Evolutionary conservation across 2,888 invertebrate genomes (phyloP).

Genomic region (Hydropsyche betteni): DNA sequence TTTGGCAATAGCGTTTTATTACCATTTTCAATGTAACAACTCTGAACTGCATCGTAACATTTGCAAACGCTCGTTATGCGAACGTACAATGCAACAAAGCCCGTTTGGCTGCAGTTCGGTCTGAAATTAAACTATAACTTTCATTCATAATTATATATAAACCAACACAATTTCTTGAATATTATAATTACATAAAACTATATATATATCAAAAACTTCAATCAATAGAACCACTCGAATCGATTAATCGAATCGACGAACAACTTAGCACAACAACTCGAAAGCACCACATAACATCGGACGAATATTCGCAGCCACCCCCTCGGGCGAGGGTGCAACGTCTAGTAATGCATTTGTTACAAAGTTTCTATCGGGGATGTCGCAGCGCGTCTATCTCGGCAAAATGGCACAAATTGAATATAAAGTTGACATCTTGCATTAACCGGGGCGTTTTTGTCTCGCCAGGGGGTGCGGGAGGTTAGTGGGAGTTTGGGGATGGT

Average conservation of each 20-base stretch:
- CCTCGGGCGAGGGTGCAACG: background rate
- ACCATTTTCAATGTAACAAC: conserved; percentile 17
- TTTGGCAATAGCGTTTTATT: conserved; percentile 5
- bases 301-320: background rate
- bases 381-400: conserved; percentile 22
- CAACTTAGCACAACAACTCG: too few species aligned
- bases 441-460: conserved; percentile 8
- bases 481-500: background rate
- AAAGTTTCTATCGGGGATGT: conserved; percentile 15
- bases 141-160: too few species aligned
- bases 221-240: too few species aligned
- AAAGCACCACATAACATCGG: too few species aligned
- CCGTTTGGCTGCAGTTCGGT: too few species aligned
- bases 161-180: too few species aligned
- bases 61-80: too few species aligned
- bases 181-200: too few species aligned
- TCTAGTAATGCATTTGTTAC: conserved; percentile 27
- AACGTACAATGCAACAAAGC: too few species aligned
- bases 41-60: conserved; percentile 19
- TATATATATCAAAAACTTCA: too few species aligned
- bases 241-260: too few species aligned
- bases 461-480: background rate
- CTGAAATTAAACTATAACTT: too few species aligned
- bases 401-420: conserved; percentile 31
- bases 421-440: conserved; percentile 36